Conservation (phyloP, 2,113 vertebrate genomes). For the Isurus oxyrinchus region DNA sequence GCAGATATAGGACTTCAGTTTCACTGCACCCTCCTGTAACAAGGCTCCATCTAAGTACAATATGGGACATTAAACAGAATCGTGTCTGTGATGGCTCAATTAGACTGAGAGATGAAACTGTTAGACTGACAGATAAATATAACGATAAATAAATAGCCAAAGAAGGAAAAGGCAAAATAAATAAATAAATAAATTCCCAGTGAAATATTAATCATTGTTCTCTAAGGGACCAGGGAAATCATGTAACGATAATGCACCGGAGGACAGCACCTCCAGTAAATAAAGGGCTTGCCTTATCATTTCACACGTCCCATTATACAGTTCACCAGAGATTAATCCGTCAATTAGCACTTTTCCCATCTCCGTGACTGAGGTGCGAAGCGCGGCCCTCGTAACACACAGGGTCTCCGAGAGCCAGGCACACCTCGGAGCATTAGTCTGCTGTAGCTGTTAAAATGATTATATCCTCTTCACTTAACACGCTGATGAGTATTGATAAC, state of each 20-base stretch:
- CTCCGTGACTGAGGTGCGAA: neutral
- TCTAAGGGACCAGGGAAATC: slow-evolving; percentile 9
- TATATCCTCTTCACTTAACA: neutral
- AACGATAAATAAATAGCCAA: neutral
- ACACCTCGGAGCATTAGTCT: neutral
- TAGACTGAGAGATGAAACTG: neutral
- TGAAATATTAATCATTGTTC: slow-evolving; percentile 33
- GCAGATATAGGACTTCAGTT: slow-evolving; percentile 19
- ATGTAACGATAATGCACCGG: neutral
- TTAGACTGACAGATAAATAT: neutral
- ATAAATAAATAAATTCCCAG: neutral
- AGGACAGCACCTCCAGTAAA: neutral
- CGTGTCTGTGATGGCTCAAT: neutral
- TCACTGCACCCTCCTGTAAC: neutral
- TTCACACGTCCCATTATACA: slow-evolving; percentile 27
- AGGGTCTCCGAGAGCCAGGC: neutral
- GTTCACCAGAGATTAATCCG: slow-evolving; percentile 33
- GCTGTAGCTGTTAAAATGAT: slow-evolving; percentile 4
- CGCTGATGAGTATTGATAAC: slow-evolving; percentile 17
- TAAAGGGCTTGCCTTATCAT: slow-evolving; percentile 8
- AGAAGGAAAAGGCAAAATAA: neutral
- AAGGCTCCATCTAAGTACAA: neutral
- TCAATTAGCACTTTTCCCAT: slow-evolving; percentile 19
- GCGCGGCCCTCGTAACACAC: neutral
- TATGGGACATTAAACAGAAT: neutral